Percentiles rank a stretch among this genome's conserved stretches.
Conservation (phyloP, 2,797 vertebrate genomes). For the Antrozous pallidus region DNA sequence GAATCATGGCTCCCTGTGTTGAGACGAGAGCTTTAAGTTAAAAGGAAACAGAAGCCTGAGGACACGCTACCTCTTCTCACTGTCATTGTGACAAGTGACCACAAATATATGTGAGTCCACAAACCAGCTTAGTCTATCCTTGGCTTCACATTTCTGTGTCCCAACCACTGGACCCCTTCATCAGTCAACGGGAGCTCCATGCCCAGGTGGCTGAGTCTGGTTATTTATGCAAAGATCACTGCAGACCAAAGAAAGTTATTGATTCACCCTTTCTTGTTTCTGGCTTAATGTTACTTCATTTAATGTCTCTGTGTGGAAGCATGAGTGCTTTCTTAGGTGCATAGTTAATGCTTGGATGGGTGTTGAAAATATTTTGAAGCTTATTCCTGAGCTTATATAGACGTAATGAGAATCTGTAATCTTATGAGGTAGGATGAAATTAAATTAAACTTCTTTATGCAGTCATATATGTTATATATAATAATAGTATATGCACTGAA, state of each 20-base stretch:
- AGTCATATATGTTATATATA: not conserved
- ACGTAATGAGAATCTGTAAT: not conserved
- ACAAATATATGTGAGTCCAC: not conserved
- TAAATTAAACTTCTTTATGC: not conserved
- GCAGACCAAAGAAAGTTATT: not conserved
- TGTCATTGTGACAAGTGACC: constrained; percentile 3
- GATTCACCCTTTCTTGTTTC: not conserved
- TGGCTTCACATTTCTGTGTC: not conserved
- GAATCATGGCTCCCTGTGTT: not conserved
- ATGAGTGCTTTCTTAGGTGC: not conserved
- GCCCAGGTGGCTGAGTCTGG: no score
- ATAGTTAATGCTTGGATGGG: rapidly evolving
- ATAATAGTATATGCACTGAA: no score
- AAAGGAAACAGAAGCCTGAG: constrained; percentile 12
- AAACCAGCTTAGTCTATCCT: not conserved
- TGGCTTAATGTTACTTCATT: not conserved
- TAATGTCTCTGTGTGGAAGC: not conserved
- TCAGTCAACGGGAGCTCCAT: not conserved
- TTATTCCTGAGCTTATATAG: not conserved
- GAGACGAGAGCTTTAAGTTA: not conserved
- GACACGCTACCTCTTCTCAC: not conserved
- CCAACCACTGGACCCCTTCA: not conserved
- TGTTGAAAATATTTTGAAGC: not conserved
- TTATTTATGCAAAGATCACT: not conserved
- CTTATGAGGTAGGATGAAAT: no score